Evolutionary conservation across 2,113 vertebrate genomes (phyloP).

Genomic region (Rhizomys pruinosus): DNA sequence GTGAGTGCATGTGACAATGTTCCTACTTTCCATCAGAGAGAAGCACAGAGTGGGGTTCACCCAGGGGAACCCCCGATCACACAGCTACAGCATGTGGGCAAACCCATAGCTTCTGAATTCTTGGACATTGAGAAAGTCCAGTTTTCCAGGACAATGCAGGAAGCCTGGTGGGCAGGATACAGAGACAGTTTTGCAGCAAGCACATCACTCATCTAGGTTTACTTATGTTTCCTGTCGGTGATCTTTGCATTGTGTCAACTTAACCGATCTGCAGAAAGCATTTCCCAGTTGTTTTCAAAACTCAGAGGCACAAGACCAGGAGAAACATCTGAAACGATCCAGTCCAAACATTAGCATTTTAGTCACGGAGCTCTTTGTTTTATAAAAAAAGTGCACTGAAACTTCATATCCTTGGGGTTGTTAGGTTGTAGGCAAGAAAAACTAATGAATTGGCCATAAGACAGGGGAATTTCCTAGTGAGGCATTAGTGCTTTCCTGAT

Average conservation of each 20-base stretch:
- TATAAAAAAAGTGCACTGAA: slow-evolving; percentile 24
- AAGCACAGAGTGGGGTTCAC: not conserved
- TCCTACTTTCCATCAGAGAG: not conserved
- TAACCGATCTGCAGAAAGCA: not conserved
- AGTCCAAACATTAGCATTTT: slow-evolving; percentile 20
- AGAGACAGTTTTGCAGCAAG: not conserved
- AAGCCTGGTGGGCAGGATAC: not conserved
- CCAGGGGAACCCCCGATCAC: not conserved
- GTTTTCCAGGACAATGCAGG: not conserved
- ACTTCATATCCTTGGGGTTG: not conserved
- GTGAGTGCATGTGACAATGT: not conserved
- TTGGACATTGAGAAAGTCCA: slow-evolving; percentile 10
- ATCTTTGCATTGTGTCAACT: slow-evolving; percentile 23
- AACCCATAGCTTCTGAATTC: not conserved
- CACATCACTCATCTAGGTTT: slow-evolving; percentile 9
- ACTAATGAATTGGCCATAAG: slow-evolving; percentile 5
- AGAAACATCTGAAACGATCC: slow-evolving; percentile 9
- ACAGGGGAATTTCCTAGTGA: not conserved
- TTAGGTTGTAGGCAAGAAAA: slow-evolving; percentile 35
- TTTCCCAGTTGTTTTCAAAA: slow-evolving; percentile 48
- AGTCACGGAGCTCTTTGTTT: slow-evolving; percentile 10
- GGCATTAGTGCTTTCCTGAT: not conserved
- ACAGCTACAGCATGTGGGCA: not conserved
- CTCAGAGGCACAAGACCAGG: slow-evolving; percentile 23
- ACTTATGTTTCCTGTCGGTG: slow-evolving; percentile 30